A percentile compares a stretch with the other conserved stretches of the same genome.
Conservation (phyloP, 2,888 invertebrate species). For the Sepioteuthis lessoniana region DNA sequence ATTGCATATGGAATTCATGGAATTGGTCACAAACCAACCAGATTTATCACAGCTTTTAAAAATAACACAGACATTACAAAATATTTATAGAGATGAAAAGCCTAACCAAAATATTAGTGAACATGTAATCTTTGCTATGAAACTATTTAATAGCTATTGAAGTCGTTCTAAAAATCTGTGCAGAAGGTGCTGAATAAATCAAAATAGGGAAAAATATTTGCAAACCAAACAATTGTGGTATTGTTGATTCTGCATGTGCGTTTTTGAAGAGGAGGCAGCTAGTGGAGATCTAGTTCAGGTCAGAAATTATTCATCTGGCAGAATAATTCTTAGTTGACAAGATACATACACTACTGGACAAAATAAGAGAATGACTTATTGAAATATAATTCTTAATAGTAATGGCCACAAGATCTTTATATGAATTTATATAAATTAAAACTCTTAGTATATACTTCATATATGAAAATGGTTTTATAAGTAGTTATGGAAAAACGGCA, state of each 20-base stretch:
- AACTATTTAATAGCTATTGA: not conserved
- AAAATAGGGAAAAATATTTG: too few relatives aligned
- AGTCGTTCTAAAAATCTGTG: too few relatives aligned
- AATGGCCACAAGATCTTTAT: too few relatives aligned
- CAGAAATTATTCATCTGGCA: not conserved
- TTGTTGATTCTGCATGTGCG: not conserved
- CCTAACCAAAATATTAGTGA: slow-evolving; percentile 15
- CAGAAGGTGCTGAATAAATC: too few relatives aligned
- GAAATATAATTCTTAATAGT: too few relatives aligned
- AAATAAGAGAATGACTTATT: too few relatives aligned
- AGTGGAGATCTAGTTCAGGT: not conserved
- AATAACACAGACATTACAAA: not conserved
- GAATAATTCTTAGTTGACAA: not conserved
- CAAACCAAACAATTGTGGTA: not conserved
- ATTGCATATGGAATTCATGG: slow-evolving; percentile 33
- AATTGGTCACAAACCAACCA: slow-evolving; percentile 23
- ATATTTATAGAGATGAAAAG: not conserved
- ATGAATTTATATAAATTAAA: too few relatives aligned
- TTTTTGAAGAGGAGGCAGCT: not conserved
- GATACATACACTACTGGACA: too few relatives aligned
- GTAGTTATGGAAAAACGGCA: too few relatives aligned
- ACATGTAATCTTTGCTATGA: not conserved
- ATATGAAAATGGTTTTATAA: too few relatives aligned
- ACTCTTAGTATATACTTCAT: too few relatives aligned
- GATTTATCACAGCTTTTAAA: slow-evolving; percentile 33